Evolutionary conservation across 1,140 invertebrate genomes (phyloP).

Genomic region (Cydia strobilella): DNA sequence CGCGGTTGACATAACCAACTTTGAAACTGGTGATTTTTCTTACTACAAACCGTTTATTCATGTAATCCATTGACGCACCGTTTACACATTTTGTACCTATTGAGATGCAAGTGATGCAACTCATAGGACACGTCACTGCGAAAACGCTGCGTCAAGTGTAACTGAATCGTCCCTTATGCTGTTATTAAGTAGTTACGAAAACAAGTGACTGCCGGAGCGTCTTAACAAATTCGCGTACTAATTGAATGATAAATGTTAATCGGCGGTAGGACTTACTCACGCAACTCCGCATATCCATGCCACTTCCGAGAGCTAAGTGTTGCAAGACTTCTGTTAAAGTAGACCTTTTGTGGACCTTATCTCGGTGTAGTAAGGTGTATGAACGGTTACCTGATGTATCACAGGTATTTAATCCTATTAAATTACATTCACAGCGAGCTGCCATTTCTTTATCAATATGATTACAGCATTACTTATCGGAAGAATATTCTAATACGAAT

Average conservation of each 20-base stretch:
- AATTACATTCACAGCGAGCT: not conserved
- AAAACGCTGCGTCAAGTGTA: not conserved
- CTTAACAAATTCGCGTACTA: slow-evolving; percentile 7
- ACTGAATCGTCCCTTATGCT: not conserved
- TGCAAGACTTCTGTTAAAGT: not conserved
- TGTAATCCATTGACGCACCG: not conserved
- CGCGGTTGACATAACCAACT: too few species aligned
- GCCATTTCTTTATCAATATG: not conserved
- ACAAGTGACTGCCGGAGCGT: not conserved
- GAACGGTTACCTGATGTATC: not conserved
- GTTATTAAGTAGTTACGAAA: not conserved
- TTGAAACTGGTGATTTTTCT: too few species aligned
- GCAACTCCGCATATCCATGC: slow-evolving; percentile 14
- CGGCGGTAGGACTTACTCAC: slow-evolving; percentile 8
- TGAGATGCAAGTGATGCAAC: not conserved
- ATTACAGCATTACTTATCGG: not conserved
- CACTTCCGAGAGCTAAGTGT: slow-evolving; percentile 16
- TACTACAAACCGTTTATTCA: not conserved
- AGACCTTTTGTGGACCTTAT: not conserved
- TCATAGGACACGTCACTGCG: not conserved
- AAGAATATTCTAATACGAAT: not conserved
- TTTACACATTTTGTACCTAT: not conserved
- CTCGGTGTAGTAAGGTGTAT: not conserved
- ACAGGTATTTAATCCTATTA: not conserved
- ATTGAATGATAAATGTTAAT: slow-evolving; percentile 18